phyloP scores from a whole-genome alignment of 2,113 vertebrate genomes.

The Percina caprodes region DNA sequence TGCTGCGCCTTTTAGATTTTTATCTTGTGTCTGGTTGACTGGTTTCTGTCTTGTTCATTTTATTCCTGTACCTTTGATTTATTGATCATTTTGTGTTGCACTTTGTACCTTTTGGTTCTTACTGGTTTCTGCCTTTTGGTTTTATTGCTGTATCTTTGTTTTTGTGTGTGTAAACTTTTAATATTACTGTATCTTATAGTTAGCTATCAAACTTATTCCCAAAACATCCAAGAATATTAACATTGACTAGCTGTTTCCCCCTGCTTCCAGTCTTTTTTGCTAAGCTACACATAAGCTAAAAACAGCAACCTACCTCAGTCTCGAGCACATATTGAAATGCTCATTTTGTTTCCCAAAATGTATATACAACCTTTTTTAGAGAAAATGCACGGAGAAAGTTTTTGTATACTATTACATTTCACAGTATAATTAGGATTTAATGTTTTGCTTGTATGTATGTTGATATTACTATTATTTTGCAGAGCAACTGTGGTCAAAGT shows the following conservation, averaged over 20 bases:
- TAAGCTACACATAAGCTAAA: neutral
- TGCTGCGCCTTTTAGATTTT: neutral
- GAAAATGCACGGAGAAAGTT: neutral
- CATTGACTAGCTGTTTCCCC: neutral
- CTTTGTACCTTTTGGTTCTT: neutral
- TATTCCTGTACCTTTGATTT: neutral
- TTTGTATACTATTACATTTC: neutral
- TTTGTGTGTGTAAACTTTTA: neutral
- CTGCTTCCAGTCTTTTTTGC: neutral
- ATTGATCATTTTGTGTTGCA: neutral
- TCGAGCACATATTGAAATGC: neutral
- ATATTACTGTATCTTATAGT: neutral
- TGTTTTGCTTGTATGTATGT: neutral
- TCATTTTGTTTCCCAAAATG: neutral
- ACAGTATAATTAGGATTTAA: neutral
- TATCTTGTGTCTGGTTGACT: neutral
- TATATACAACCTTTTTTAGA: neutral
- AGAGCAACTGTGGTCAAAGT: slow-evolving; percentile 98
- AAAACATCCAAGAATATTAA: neutral
- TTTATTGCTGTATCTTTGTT: neutral
- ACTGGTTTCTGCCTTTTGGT: neutral
- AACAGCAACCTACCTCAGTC: neutral
- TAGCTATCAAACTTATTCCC: neutral
- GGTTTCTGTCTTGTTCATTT: neutral
- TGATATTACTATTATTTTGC: slow-evolving; percentile 25